Base-by-base conservation (phyloP, 2,888 invertebrate genomes). In the Ormia ochracea region DNA sequence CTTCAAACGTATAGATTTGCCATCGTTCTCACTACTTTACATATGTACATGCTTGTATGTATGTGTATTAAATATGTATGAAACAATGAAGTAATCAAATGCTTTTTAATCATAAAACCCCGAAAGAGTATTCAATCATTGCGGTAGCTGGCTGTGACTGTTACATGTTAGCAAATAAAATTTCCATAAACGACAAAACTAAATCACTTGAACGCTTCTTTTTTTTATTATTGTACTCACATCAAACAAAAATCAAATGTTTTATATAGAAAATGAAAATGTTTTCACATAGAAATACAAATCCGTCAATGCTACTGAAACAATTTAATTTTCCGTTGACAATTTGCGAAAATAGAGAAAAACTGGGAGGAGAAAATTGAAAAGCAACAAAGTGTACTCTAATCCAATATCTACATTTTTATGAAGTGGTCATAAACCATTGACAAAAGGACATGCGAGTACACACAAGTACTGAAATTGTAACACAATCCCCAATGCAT, bases 371-470 rank as follows among this genome's bases (percentile, higher is more conserved):
- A 14, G 23, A 12, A 43, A 65, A 54, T 43, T 45, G 5, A 41
- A 21, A 33, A 59, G 28, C 48, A 78, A 58, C 73, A 69, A 68
- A 69, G 36, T 65, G 63, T 52, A 69, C 14, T 69, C 56, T 74
- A 78, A 74, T 74, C 52, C 52, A 69, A 69, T 74, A 69, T 58
- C 63, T 63, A 69, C 33, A 74, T 78, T 74, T 65, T 58, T 52
- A 69, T 56, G 45, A 38, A 69, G 74, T 69, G 69, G 74, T n/a
- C 74, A 78, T 78, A 74, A 65, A 74, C 14, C 45, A 63, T 63
- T 69, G 26, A 28, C 28, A 38, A 76, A 17, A 58, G 7, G 12
- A 54, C 52, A 54, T 2, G 12, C 41, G 52, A 41, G 36, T 48
- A 54, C 52, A 54, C 1, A 14, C 41, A 59, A 41, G 36, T 48